Base-by-base conservation (phyloP, 2,797 vertebrate species). In the Phoeniculus purpureus region DNA sequence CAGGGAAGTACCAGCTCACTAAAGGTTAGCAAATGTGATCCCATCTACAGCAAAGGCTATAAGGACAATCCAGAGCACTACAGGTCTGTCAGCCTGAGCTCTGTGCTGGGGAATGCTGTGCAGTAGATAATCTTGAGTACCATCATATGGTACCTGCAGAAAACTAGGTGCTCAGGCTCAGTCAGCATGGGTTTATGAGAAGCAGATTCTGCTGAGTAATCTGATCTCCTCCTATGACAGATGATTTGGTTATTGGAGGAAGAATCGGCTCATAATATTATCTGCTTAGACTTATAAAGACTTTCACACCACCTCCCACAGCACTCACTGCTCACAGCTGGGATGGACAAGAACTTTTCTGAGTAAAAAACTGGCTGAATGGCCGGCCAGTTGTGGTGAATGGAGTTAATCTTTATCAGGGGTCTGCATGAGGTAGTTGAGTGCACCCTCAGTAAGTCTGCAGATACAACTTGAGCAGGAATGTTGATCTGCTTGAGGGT, bases 111-210 rank as follows among this genome's bases (percentile, higher is more conserved):
- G 45, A 16, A 47, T 17, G 45, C 20, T 47, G 20, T 47, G 45
- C 13, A 47, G 45, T 9, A 32, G 31, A 29, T 58, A 10, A 29
- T 52, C 15, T 3, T 58, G 15, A 65, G 34, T 45, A 51, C 21
- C 37, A 22, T 76, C 6, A 14, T 0, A 1, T 0, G 1, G 26
- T 18, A 45, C 0, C 1, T 31, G 19, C 8, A 23, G 26, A 13
- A 32, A 43, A 43, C 9, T 43, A 70, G 20, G 40, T 0, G 3
- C 15, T 70, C 32, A 56, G 43, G 16, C 14, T 10, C 29, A 43
- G 16, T 12, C 23, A 34, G 56, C 56, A 59, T 23, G 32, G 14
- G 31, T 59, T 59, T 59, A 34, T 51, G 50, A 59, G 34, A 23
- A 32, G 56, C 31, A 34, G 21, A 22, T 26, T 11, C 31, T 45